phyloP scores from a whole-genome alignment of 2,113 vertebrate species.

The Peromyscus maniculatus region DNA sequence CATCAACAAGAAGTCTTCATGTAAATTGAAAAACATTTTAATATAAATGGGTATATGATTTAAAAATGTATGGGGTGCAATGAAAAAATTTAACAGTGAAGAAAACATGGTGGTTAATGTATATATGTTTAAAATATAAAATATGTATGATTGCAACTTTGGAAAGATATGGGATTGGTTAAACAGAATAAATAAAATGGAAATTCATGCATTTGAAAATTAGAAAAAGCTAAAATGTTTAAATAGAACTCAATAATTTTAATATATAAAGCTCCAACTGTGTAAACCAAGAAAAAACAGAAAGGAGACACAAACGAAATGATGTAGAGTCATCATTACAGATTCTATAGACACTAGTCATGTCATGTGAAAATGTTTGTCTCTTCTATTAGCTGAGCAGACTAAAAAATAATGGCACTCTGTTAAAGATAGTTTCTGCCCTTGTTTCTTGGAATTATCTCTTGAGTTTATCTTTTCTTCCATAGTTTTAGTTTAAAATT shows the following conservation, averaged over 20 bases:
- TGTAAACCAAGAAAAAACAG: neutral
- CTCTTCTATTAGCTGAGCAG: neutral
- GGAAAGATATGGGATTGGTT: accelerated
- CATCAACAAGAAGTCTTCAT: neutral
- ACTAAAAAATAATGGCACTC: neutral
- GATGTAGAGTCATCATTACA: neutral
- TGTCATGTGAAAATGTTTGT: neutral
- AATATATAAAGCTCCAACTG: neutral
- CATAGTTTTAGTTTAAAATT: neutral
- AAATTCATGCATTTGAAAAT: neutral
- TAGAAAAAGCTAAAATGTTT: neutral
- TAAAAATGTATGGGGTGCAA: neutral
- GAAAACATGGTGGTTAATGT: neutral
- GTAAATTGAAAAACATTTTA: neutral
- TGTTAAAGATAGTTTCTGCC: accelerated
- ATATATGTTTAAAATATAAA: neutral
- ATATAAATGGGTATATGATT: neutral
- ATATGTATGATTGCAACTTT: neutral
- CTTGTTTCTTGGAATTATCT: neutral
- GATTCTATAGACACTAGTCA: neutral
- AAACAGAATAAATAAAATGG: neutral
- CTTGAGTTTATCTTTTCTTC: neutral
- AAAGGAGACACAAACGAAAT: neutral
- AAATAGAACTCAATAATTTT: neutral
- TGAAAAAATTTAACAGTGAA: neutral